Evolutionary conservation across 2,888 invertebrate species (phyloP).

Genomic region (Agrotis ipsilon): DNA sequence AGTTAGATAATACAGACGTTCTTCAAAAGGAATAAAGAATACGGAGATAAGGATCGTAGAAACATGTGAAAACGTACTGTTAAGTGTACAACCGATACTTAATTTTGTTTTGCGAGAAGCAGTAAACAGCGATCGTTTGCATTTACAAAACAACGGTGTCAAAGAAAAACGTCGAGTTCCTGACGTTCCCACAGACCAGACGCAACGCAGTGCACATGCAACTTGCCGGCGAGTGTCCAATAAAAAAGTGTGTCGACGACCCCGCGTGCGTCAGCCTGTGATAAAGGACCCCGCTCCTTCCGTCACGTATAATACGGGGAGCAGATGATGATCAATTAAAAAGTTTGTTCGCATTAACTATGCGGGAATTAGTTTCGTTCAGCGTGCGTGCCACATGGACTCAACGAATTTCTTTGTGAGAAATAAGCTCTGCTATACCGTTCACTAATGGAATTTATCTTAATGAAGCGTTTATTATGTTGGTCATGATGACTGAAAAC

Average conservation of each 20-base stretch:
- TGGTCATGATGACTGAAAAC: conserved; percentile 38
- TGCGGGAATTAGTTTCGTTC: conserved; percentile 83
- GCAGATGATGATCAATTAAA: conserved; percentile 90
- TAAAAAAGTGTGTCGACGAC: conserved; percentile 88
- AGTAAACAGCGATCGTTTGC: conserved; percentile 66
- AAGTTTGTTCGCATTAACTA: conserved; percentile 89
- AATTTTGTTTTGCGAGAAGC: conserved; percentile 65
- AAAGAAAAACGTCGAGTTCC: conserved; percentile 75
- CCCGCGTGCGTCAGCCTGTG: conserved; percentile 86
- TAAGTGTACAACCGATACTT: conserved; percentile 54
- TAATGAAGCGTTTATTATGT: conserved; percentile 38
- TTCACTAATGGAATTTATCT: conserved; percentile 60
- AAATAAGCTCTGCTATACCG: conserved; percentile 57
- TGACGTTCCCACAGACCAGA: conserved; percentile 85
- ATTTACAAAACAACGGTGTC: conserved; percentile 75
- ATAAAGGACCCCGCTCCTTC: conserved; percentile 82
- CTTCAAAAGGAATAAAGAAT: conserved; percentile 64
- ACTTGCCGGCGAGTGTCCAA: conserved; percentile 76
- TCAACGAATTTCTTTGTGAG: conserved; percentile 80
- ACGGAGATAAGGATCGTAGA: conserved; percentile 64
- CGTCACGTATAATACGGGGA: conserved; percentile 80
- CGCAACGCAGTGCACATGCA: conserved; percentile 73
- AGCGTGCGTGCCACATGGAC: conserved; percentile 86
- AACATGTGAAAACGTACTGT: conserved; percentile 68
- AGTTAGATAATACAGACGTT: conserved; percentile 64